Percentiles rank a stretch among this genome's conserved stretches.
These are phyloP conservation scores for Xylota sylvarum DNA, from an alignment of 2,888 invertebrate genomes.

Conservation along the genomic window DNA sequence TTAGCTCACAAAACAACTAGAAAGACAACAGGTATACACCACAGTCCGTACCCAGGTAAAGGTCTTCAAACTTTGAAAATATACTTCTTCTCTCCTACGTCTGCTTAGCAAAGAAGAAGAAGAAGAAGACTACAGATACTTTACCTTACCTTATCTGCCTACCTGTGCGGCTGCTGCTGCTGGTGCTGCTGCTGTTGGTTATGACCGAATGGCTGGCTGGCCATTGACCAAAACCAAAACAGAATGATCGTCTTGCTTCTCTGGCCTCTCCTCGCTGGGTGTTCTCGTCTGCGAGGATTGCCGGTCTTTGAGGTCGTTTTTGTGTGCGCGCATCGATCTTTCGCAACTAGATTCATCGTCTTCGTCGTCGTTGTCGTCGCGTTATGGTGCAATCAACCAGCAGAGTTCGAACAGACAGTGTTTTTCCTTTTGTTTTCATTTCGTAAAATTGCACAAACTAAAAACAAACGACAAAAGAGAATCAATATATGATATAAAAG, in stretches of 20 bases:
- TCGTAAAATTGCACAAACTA: constrained; percentile 32
- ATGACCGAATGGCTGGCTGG: constrained; percentile 51
- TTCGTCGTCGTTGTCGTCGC: neutral
- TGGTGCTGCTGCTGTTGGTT: constrained; percentile 4
- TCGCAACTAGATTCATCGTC: constrained; percentile 50
- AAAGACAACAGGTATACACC: neutral
- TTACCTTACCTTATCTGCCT: constrained; percentile 28
- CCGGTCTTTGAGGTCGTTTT: constrained; percentile 55
- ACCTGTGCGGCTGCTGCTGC: constrained; percentile 37
- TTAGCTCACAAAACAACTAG: constrained; percentile 17
- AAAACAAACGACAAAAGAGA: constrained; percentile 5
- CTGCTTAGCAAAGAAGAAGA: constrained; percentile 8
- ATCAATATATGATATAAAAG: neutral
- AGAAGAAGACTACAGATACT: constrained; percentile 47
- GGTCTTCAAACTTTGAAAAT: constrained; percentile 69
- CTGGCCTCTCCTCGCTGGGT: neutral
- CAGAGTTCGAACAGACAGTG: no score
- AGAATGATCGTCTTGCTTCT: constrained; percentile 17
- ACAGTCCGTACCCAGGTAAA: constrained; percentile 36
- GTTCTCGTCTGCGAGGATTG: constrained; percentile 37
- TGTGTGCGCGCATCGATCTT: constrained; percentile 61
- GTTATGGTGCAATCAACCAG: constrained; percentile 26
- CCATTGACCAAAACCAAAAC: constrained; percentile 71
- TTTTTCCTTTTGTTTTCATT: constrained; percentile 21
- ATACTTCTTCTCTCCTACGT: constrained; percentile 11